These are phyloP conservation scores for Anseranas semipalmata DNA, from an alignment of 2,113 vertebrate genomes.

Conservation along the genomic window DNA sequence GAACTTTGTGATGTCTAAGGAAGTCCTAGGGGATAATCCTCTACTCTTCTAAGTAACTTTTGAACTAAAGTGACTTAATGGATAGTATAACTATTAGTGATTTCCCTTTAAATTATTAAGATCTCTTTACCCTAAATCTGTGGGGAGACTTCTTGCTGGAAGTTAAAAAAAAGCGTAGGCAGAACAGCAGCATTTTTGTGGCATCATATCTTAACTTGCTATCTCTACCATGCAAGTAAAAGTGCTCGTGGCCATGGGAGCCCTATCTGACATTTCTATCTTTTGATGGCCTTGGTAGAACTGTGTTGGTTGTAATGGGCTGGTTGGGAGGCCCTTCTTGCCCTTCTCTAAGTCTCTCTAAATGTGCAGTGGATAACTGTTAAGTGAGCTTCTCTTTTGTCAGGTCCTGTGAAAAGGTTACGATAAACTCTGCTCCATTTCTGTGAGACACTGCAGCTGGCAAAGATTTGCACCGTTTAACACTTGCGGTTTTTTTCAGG, in stretches of 20 bases:
- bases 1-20: not conserved
- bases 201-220: not conserved
- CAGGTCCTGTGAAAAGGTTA: not conserved
- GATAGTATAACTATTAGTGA: not conserved
- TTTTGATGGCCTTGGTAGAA: not conserved
- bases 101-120: not conserved
- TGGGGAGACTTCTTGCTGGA: not conserved
- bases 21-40: not conserved
- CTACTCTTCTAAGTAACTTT: not conserved
- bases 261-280: not conserved
- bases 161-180: not conserved
- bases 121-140: not conserved
- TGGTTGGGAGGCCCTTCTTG: not conserved
- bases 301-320: not conserved
- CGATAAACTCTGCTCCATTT: not conserved
- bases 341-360: not conserved
- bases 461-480: not conserved
- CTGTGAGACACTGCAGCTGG: not conserved
- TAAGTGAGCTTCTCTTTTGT: not conserved
- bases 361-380: rapidly evolving
- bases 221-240: not conserved
- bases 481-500: rapidly evolving
- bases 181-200: constrained; percentile 8
- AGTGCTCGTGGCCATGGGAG: not conserved
- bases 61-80: not conserved